phyloP scores from a whole-genome alignment of 2,888 invertebrate species.

The Rhyacophila evoluta region DNA sequence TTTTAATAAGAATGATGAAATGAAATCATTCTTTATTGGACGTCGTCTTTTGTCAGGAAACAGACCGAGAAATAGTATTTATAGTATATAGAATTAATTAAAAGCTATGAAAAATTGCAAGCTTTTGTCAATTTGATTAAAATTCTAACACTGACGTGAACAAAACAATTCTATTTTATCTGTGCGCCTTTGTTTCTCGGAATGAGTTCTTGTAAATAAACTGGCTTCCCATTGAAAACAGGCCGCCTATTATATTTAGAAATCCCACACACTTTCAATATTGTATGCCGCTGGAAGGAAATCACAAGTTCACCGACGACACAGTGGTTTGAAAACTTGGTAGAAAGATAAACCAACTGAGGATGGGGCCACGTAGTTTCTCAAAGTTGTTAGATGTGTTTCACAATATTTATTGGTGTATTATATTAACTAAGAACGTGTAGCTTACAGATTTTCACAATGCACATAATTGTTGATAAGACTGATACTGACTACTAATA shows the following conservation, averaged over 20 bases:
- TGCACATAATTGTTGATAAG: too few species aligned
- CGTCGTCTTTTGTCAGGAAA: too few species aligned
- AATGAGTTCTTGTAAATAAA: constrained; percentile 14
- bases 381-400: too few species aligned
- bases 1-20: too few species aligned
- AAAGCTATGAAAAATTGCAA: background rate
- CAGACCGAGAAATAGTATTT: too few species aligned
- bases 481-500: too few species aligned
- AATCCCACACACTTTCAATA: background rate
- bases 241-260: background rate
- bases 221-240: constrained; percentile 9
- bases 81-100: too few species aligned
- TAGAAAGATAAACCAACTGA: background rate
- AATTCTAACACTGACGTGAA: background rate
- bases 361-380: background rate
- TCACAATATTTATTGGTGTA: too few species aligned
- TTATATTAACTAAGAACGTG: too few species aligned
- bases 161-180: background rate
- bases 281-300: background rate
- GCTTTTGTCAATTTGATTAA: background rate
- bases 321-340: background rate
- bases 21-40: too few species aligned
- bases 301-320: background rate
- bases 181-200: background rate
- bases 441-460: too few species aligned